Conservation (phyloP, 2,113 vertebrate genomes). For the Eonycteris spelaea region DNA sequence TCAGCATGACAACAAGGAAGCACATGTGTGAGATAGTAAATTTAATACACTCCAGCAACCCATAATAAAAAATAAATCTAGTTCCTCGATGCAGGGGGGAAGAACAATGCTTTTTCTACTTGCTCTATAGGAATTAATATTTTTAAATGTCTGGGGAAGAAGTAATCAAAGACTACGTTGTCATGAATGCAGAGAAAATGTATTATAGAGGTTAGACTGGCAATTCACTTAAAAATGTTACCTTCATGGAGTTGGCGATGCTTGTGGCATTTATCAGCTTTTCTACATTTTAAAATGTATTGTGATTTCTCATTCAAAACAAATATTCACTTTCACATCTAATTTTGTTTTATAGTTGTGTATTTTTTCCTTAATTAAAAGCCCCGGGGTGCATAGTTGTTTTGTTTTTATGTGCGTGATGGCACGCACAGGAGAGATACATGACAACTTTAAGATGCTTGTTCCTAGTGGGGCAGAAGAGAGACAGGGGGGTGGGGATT, state of each 20-base stretch:
- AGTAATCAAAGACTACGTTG: neutral
- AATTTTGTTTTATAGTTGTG: neutral
- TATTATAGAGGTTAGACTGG: neutral
- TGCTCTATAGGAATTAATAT: neutral
- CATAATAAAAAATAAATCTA: neutral
- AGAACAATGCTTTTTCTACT: neutral
- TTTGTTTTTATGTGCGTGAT: neutral
- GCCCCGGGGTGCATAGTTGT: rapidly evolving
- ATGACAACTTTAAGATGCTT: neutral
- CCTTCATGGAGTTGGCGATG: neutral
- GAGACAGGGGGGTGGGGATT: neutral
- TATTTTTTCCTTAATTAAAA: neutral
- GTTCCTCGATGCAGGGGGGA: neutral
- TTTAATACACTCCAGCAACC: neutral
- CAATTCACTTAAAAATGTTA: neutral
- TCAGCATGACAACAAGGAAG: neutral
- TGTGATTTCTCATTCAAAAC: neutral
- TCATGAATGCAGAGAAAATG: neutral
- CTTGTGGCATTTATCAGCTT: neutral
- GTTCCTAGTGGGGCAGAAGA: neutral
- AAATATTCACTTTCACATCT: neutral
- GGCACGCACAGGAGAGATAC: neutral
- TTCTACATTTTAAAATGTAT: neutral
- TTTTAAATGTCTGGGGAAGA: neutral
- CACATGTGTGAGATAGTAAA: neutral